phyloP scores from a whole-genome alignment of 1,140 invertebrate genomes.

The Calosoma granatense region DNA sequence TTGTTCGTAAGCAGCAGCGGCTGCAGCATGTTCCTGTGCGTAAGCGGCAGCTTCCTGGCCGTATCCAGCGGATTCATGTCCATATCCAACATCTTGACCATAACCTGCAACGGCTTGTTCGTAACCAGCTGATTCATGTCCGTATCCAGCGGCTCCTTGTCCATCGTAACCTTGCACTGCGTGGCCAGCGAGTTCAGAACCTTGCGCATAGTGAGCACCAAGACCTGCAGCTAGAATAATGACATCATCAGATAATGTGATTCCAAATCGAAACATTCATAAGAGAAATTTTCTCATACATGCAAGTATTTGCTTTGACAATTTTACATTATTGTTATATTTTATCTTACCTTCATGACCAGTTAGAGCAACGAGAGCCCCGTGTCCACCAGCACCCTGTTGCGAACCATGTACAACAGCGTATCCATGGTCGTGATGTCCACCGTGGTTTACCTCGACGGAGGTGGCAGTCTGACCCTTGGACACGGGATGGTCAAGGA shows the following conservation, averaged over 20 bases:
- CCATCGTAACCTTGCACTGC: not conserved
- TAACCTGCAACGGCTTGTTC: not conserved
- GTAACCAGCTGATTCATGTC: not conserved
- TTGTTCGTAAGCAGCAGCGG: not conserved
- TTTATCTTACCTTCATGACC: not conserved
- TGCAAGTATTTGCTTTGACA: no score
- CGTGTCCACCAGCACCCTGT: not conserved
- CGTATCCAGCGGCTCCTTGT: not conserved
- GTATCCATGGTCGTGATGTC: not conserved
- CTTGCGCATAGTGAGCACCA: no score
- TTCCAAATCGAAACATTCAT: no score
- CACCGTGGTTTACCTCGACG: not conserved
- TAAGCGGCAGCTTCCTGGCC: not conserved
- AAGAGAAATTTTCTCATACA: no score
- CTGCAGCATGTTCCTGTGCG: not conserved
- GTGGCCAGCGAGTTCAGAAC: not conserved
- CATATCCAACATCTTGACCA: not conserved
- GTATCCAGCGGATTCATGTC: not conserved
- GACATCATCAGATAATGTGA: no score
- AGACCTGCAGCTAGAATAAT: not conserved
- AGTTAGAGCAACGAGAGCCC: not conserved
- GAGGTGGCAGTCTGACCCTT: conserved; percentile 38
- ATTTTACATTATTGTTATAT: no score
- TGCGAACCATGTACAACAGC: not conserved
- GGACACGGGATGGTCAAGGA: conserved; percentile 45